phyloP scores from a whole-genome alignment of 2,797 vertebrate genomes.

The Propithecus perrieri region DNA sequence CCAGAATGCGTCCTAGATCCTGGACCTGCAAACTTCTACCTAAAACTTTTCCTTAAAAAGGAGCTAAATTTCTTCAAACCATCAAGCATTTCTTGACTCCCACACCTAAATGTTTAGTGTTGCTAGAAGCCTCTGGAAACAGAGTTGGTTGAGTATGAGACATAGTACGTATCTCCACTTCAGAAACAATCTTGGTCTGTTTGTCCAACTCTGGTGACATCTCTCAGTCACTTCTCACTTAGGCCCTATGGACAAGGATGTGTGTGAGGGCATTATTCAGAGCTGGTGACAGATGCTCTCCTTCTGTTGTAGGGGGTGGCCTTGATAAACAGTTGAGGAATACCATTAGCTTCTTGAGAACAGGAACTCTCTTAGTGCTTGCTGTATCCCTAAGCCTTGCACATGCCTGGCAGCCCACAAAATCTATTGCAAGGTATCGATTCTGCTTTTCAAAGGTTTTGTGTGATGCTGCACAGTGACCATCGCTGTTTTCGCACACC shows the following conservation, averaged over 20 bases:
- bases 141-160: neutral
- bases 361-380: rapidly evolving
- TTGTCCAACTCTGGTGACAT: neutral
- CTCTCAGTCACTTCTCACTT: neutral
- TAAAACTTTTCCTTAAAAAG: neutral
- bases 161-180: neutral
- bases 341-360: neutral
- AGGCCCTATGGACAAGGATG: neutral
- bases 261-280: neutral
- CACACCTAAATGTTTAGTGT: neutral
- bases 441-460: neutral
- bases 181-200: neutral
- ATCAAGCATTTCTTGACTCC: neutral
- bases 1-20: neutral
- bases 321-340: neutral
- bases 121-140: neutral
- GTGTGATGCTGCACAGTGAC: neutral
- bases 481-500: neutral
- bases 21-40: neutral
- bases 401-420: neutral
- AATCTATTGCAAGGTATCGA: neutral
- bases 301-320: neutral
- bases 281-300: neutral
- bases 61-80: neutral
- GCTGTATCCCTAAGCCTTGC: neutral